Evolutionary conservation across 2,113 vertebrate species (phyloP), one percentile per base, ranked within the genome.

Genomic region (Irena cyanogastra): DNA sequence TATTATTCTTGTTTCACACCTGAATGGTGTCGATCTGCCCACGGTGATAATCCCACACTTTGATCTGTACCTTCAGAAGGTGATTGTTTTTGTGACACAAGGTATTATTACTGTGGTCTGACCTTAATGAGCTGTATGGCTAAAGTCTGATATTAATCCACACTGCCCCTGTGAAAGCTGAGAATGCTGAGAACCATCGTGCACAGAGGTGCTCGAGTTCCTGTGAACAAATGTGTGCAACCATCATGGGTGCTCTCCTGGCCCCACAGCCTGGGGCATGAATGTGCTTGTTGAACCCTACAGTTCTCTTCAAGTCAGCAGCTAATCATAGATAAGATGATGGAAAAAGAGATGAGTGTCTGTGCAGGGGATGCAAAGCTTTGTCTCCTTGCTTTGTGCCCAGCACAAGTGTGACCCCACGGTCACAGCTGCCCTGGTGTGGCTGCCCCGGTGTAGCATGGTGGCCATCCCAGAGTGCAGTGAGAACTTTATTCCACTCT

Each of bases 201-300:
- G 81, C 22, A 4, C 8, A 27, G 49, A 56, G 61, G 52, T 70
- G 66, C 65, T 80, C 10, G 42, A 37, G 52, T 83, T 95, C 65
- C 16, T 20, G 39, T 23, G 90, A 82, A 35, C 60, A 59, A 21
- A 28, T 31, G 27, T 86, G 16, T 76, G 78, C 44, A 49, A 16
- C 78, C 42, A 7, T 66, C 39, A 22, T 53, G 63, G 30, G 41
- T 42, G 75, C 78, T 87, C 76, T 66, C 54, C 33, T 45, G 47
- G 52, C 84, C 82, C 64, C 66, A 11, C 26, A 37, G 83, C 41
- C 57, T 87, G 90, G 69, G 83, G 61, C 94, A 66, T 86, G 85
- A 93, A 94, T 87, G 90, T 87, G 96, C 81, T 89, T 77, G 72
- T 75, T 97, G 95, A 97, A 94, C 92, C 91, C 94, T 94, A 19